Conservation (phyloP, 2,113 vertebrate genomes). For the Colinus virginianus region DNA sequence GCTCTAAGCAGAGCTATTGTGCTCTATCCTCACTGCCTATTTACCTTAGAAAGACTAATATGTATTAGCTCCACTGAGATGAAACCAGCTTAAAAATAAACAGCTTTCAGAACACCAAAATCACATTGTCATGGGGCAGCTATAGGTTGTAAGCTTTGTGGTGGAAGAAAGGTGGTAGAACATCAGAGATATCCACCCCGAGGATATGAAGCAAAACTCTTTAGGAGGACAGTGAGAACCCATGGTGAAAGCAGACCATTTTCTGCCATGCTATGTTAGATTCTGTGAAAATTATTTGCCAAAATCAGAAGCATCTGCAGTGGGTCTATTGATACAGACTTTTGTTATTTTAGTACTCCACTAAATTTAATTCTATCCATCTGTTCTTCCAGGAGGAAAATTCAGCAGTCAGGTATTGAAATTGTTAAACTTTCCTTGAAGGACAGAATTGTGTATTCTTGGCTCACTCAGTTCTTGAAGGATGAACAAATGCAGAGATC, state of each 20-base stretch:
- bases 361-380: background rate
- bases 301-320: background rate
- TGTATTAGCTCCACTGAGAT: background rate
- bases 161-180: background rate
- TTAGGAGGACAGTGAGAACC: background rate
- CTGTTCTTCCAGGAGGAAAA: background rate
- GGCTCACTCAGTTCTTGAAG: background rate
- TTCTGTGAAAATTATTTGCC: background rate
- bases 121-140: background rate
- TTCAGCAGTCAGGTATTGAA: background rate
- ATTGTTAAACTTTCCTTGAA: background rate
- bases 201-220: background rate
- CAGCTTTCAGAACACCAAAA: constrained; percentile 9
- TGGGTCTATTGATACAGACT: accelerated
- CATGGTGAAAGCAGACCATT: background rate
- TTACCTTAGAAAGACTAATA: background rate
- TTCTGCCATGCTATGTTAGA: background rate
- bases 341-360: background rate
- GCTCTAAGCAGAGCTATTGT: background rate
- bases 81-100: constrained; percentile 25
- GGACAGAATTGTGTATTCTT: background rate
- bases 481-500: background rate
- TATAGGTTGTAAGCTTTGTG: background rate
- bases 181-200: background rate
- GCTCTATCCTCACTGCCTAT: constrained; percentile 5